These are phyloP conservation scores for Porphyrio hochstetteri DNA, from an alignment of 2,113 vertebrate species.

Conservation along the genomic window DNA sequence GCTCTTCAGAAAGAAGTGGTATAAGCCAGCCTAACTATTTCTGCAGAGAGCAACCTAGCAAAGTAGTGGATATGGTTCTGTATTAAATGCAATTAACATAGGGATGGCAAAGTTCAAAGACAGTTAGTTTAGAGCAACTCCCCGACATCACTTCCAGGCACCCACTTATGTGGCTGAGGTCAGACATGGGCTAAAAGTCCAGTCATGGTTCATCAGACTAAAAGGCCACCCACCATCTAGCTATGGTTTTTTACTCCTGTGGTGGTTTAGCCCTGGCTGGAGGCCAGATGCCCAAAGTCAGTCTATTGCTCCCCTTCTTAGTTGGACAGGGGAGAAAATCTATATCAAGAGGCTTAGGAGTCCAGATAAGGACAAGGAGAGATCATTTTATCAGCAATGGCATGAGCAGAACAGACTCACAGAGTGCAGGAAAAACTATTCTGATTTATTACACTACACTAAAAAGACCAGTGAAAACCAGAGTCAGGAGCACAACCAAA, in stretches of 20 bases:
- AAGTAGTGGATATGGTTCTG: not conserved
- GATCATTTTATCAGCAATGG: too few relatives aligned
- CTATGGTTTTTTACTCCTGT: not conserved
- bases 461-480: too few relatives aligned
- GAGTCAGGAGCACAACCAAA: too few relatives aligned
- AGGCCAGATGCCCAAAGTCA: too few relatives aligned
- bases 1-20: not conserved
- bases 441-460: too few relatives aligned
- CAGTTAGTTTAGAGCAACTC: not conserved
- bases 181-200: not conserved
- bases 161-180: not conserved
- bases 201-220: not conserved
- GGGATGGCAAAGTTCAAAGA: not conserved
- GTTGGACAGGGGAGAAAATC: too few relatives aligned
- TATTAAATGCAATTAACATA: not conserved
- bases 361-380: too few relatives aligned
- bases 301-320: too few relatives aligned
- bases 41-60: not conserved
- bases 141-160: not conserved
- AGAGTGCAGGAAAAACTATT: too few relatives aligned
- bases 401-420: too few relatives aligned
- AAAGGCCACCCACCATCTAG: not conserved
- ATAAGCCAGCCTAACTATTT: not conserved
- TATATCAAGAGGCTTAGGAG: too few relatives aligned
- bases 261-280: too few relatives aligned